Evolutionary conservation across 2,888 invertebrate species (phyloP), one percentile per base, ranked within the genome.

Genomic region (Leistus spinibarbis): DNA sequence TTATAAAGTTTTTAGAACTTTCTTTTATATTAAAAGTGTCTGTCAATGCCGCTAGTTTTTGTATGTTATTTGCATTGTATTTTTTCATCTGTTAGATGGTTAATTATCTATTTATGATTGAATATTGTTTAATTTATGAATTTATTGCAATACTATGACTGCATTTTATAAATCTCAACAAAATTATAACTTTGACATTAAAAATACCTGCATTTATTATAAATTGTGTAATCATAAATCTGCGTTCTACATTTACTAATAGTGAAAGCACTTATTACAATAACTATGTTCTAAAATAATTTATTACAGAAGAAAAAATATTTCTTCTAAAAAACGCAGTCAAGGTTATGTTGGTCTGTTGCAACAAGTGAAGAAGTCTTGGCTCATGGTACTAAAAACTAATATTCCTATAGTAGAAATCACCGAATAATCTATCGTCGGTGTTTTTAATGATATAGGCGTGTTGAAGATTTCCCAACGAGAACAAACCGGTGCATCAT

Each of bases 191-290:
- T n/a, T n/a, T n/a, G n/a, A n/a, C n/a, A n/a, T n/a, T n/a, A n/a
- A n/a, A n/a, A n/a, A n/a, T n/a, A n/a, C n/a, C n/a, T 40, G 40
- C 40, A 40, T 40, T 40, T 10, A 40, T 40, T 40, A 40, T 40
- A 40, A 10, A 40, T 54, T 54, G n/a, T 56, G 65, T 76, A 16
- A 75, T 70, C 76, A 66, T 75, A 67, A 73, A 54, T 76, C 56
- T 22, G 76, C 57, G 75, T 62, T 27, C 69, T 70, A 70, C 69
- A 70, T 70, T 69, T 54, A 62, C 69, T 60, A 60, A 17, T 19
- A 16, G 69, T 70, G 69, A 70, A 70, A 70, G 69, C 62, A 70
- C 60, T 70, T 53, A 54, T 54, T 54, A 54, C 17, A 2, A n/a
- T n/a, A n/a, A n/a, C n/a, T n/a, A n/a, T n/a, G n/a, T n/a, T n/a